These are phyloP conservation scores for Drosophila pachea DNA, from an alignment of 1,140 invertebrate genomes.

Conservation along the genomic window DNA sequence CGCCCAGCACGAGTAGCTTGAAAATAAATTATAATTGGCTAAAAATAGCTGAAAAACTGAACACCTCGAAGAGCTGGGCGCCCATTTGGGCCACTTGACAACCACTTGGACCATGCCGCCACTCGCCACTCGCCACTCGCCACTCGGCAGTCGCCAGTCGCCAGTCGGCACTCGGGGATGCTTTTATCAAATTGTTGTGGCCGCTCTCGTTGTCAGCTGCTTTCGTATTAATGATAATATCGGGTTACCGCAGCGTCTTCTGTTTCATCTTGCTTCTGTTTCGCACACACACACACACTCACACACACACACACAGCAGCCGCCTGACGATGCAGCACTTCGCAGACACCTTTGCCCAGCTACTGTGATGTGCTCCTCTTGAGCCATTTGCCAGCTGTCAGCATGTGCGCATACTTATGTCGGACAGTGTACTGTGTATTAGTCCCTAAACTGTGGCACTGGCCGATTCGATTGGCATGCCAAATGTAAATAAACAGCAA, in stretches of 20 bases:
- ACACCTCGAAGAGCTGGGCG: conserved; percentile 21
- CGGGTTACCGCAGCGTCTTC: conserved; percentile 48
- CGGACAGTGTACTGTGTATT: conserved; percentile 13
- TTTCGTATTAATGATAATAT: conserved; percentile 48
- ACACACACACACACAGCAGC: neutral
- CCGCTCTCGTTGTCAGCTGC: conserved; percentile 24
- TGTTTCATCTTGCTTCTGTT: conserved; percentile 41
- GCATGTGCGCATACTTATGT: conserved; percentile 7
- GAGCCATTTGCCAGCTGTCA: conserved; percentile 30
- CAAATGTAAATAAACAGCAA: conserved; percentile 63
- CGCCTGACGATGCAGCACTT: conserved; percentile 25
- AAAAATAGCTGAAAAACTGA: conserved; percentile 52
- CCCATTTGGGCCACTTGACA: conserved; percentile 15
- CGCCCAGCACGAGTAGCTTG: conserved; percentile 42
- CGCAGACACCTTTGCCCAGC: conserved; percentile 24
- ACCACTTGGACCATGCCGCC: neutral
- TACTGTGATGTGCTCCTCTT: too few species aligned
- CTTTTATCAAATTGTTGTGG: conserved; percentile 23
- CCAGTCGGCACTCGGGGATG: conserved; percentile 9
- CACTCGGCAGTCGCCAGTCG: conserved; percentile 2
- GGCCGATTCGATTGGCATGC: conserved; percentile 39
- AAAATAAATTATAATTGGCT: conserved; percentile 66
- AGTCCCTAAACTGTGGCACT: conserved; percentile 46
- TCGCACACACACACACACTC: conserved; percentile 19
- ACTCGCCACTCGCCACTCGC: neutral